Evolutionary conservation across 2,888 invertebrate species (phyloP), one percentile per base, ranked within the genome.

Genomic region (Melieria crassipennis): DNA sequence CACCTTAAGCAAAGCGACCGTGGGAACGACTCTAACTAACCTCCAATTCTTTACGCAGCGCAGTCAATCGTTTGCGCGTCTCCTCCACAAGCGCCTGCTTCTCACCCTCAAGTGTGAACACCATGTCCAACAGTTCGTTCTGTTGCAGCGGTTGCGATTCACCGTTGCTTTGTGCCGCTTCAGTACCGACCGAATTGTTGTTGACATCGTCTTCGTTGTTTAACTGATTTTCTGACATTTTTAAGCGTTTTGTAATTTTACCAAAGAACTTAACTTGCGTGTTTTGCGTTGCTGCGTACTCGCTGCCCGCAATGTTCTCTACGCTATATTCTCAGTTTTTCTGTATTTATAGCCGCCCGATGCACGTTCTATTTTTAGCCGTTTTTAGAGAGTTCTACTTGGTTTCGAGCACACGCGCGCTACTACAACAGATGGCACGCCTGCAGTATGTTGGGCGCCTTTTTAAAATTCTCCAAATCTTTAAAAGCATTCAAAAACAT

Each of bases 51-150:
- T 83, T 85, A 48, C 84, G 83, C 46, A 86, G 79, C 62, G 81
- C 80, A 55, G 78, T 78, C 55, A 87, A 83, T 74, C 84, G 77
- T 75, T 80, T 80, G 62, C 85, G 84, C 16, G 86, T 84, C 74
- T 85, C 86, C 73, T 87, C 87, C 63, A 86, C 76, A 70, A 87
- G 73, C 52, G 83, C 81, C 60, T 86, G 83, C 72, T 87, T 87
- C 72, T 87, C 87, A 75, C 86, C 85, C 79, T 87, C 87, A 75
- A 87, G 79, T 60, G 80, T 78, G 73, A 86, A 86, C 1, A 87
- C 83, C 78, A 86, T 82, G 72, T 86, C 87, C 45, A 87, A 80
- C 60, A 87, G 79, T 57, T 87, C 86, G 69, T 82, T 82, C 13
- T 65, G 55, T 47, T 75, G 69, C 6, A 61, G 13, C 57, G 69